phyloP scores from a whole-genome alignment of 2,888 invertebrate species.

The Limnephilus marmoratus region DNA sequence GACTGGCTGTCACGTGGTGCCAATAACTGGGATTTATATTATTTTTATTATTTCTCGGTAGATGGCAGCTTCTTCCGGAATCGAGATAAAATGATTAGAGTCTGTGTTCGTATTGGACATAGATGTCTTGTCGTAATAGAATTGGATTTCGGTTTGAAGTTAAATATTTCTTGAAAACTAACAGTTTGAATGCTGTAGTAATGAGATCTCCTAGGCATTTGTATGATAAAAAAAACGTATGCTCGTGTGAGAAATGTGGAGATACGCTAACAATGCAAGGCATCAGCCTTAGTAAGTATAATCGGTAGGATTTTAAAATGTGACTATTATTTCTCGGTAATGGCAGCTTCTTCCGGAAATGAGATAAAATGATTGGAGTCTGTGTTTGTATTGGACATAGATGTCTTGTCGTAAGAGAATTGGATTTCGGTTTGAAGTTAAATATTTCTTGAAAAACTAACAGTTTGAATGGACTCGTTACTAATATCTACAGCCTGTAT shows the following conservation, averaged over 20 bases:
- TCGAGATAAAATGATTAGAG: not conserved
- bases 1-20: conserved; percentile 4
- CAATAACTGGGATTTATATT: conserved; percentile 41
- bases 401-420: not conserved
- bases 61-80: not conserved
- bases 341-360: not conserved
- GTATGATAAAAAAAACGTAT: too few relatives aligned
- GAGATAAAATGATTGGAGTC: too few relatives aligned
- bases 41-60: conserved; percentile 2
- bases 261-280: too few relatives aligned
- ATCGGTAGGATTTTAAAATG: too few relatives aligned
- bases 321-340: not conserved
- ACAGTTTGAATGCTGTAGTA: not conserved
- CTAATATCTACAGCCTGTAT: too few relatives aligned
- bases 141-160: not conserved
- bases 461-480: not conserved
- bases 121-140: too few relatives aligned
- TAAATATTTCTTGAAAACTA: not conserved
- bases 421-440: not conserved
- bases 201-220: too few relatives aligned
- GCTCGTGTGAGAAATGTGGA: too few relatives aligned
- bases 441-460: not conserved
- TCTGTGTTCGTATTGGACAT: too few relatives aligned
- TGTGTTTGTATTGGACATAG: not conserved
- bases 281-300: too few relatives aligned